Percentiles rank a stretch among this genome's conserved stretches.
These are phyloP conservation scores for Amiota communis DNA, from an alignment of 2,888 invertebrate genomes.

Conservation along the genomic window DNA sequence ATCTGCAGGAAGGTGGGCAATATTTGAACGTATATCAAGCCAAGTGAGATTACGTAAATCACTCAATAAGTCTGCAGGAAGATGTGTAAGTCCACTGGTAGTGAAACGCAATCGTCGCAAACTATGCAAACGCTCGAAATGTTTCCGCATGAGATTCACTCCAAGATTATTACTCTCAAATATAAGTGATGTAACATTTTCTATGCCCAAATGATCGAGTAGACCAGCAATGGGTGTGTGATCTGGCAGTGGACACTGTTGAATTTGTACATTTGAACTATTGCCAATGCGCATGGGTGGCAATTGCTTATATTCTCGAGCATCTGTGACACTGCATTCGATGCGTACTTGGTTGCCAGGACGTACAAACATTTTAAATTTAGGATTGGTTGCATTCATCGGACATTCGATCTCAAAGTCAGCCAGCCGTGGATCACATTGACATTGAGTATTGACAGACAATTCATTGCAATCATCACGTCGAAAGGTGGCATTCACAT, in stretches of 20 bases:
- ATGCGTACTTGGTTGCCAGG: conserved; percentile 66
- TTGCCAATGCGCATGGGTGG: conserved; percentile 68
- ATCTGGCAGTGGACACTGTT: conserved; percentile 70
- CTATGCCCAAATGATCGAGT: conserved; percentile 68
- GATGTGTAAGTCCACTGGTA: conserved; percentile 77
- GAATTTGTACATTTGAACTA: conserved; percentile 66
- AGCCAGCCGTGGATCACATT: conserved; percentile 63
- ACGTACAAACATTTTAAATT: conserved; percentile 67
- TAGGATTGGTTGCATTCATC: conserved; percentile 58
- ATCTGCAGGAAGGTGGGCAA: conserved; percentile 76
- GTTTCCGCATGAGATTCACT: conserved; percentile 76
- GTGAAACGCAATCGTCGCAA: conserved; percentile 76
- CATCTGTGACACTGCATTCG: conserved; percentile 67
- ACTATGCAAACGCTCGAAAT: conserved; percentile 77
- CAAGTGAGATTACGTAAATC: conserved; percentile 78
- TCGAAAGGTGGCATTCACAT: conserved; percentile 43
- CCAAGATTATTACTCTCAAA: conserved; percentile 75
- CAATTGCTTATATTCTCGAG: conserved; percentile 63
- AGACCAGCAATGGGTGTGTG: conserved; percentile 73
- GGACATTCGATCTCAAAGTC: conserved; percentile 71
- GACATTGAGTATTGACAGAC: conserved; percentile 58
- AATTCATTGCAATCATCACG: conserved; percentile 66
- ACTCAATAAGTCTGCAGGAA: conserved; percentile 78
- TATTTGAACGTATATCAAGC: conserved; percentile 79
- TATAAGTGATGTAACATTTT: conserved; percentile 73